phyloP scores from a whole-genome alignment of 2,113 vertebrate species.

The Tympanuchus pallidicinctus region DNA sequence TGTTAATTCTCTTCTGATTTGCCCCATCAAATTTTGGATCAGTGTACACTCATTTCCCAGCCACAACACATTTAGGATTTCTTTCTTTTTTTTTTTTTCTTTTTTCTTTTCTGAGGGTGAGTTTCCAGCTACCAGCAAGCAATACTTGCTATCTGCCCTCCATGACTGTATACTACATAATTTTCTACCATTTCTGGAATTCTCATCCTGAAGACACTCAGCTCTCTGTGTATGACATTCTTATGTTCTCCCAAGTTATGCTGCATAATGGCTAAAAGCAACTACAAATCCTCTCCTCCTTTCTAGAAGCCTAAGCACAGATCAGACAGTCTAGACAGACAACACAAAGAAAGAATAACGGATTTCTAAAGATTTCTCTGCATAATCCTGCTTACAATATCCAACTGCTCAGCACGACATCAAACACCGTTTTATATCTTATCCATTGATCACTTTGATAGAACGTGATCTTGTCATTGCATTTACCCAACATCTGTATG shows the following conservation, averaged over 20 bases:
- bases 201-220: neutral
- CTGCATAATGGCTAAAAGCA: neutral
- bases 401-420: neutral
- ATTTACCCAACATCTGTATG: neutral
- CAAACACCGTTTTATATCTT: neutral
- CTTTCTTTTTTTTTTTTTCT: neutral
- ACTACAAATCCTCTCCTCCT: neutral
- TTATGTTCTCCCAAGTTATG: neutral
- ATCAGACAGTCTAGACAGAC: slow-evolving; percentile 9
- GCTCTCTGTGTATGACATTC: neutral
- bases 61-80: neutral
- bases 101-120: neutral
- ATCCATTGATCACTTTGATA: neutral
- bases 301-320: neutral
- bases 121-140: neutral
- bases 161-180: neutral
- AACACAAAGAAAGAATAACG: neutral
- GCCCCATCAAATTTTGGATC: neutral
- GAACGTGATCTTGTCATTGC: neutral
- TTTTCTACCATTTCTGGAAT: neutral
- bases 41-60: neutral
- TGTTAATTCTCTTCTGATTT: neutral
- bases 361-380: neutral
- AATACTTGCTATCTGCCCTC: neutral
- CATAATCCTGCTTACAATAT: neutral